phyloP scores from a whole-genome alignment of 2,888 invertebrate genomes.

The Lypha dubia region DNA sequence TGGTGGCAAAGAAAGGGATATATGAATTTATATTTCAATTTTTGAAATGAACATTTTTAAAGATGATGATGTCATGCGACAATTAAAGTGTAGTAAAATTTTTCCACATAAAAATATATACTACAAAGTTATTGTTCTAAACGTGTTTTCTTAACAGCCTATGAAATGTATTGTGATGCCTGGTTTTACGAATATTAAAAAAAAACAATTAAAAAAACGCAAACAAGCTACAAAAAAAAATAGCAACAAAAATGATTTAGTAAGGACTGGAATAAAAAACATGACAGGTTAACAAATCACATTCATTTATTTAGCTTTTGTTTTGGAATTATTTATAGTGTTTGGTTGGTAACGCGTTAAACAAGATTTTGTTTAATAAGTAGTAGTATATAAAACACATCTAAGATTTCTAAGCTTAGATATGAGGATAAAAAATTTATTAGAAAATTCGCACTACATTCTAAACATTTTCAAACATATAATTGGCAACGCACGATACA shows the following conservation, averaged over 20 bases:
- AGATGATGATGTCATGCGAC: constrained; percentile 49
- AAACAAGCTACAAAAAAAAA: not conserved
- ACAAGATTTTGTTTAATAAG: not conserved
- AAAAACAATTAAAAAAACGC: not conserved
- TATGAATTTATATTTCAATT: constrained; percentile 45
- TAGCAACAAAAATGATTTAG: not conserved
- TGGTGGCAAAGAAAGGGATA: not conserved
- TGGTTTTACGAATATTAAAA: not conserved
- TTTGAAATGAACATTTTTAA: constrained; percentile 24
- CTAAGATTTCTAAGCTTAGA: not conserved
- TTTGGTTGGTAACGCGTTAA: not conserved
- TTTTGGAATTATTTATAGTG: not conserved
- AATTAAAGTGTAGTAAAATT: constrained; percentile 11
- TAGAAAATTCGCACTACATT: no score
- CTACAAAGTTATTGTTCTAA: constrained; percentile 22
- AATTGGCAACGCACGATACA: no score
- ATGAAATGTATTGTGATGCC: constrained; percentile 8
- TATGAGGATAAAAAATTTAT: not conserved
- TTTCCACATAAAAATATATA: constrained; percentile 8
- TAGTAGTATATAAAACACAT: not conserved
- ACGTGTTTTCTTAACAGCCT: constrained; percentile 46
- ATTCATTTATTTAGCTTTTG: not conserved
- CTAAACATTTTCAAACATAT: no score
- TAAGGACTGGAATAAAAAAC: not conserved
- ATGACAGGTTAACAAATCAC: constrained; percentile 15